phyloP scores from a whole-genome alignment of 2,888 invertebrate genomes.

The Erebia palarica region DNA sequence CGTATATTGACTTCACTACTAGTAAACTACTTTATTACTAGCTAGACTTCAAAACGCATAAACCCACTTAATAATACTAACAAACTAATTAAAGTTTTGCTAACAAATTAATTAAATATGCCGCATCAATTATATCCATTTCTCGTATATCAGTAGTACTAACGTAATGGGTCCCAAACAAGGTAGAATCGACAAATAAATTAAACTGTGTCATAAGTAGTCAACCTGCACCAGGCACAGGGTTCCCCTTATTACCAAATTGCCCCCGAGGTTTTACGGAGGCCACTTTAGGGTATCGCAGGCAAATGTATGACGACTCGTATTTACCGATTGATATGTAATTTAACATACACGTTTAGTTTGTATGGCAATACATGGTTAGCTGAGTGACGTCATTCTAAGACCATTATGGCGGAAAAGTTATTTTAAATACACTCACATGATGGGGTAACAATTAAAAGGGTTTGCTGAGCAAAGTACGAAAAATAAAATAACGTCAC shows the following conservation, averaged over 20 bases:
- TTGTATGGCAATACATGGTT: too few relatives aligned
- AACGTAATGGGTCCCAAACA: conserved; percentile 60
- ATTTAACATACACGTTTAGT: too few relatives aligned
- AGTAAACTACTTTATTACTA: too few relatives aligned
- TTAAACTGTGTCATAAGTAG: conserved; percentile 72
- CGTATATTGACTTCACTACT: too few relatives aligned
- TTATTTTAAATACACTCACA: too few relatives aligned
- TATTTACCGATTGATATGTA: not conserved
- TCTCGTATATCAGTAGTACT: conserved; percentile 38
- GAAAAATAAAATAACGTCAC: too few relatives aligned
- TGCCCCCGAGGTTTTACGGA: conserved; percentile 65
- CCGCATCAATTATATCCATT: conserved; percentile 41
- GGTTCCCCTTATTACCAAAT: conserved; percentile 70
- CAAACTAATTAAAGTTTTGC: too few relatives aligned
- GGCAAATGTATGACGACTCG: not conserved
- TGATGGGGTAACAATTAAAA: too few relatives aligned
- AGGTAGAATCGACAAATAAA: conserved; percentile 66
- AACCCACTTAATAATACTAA: not conserved
- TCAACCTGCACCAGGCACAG: conserved; percentile 66
- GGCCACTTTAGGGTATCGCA: conserved; percentile 51
- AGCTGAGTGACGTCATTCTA: too few relatives aligned
- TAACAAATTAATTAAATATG: conserved; percentile 23
- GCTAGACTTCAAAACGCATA: not conserved
- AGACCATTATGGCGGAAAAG: too few relatives aligned
- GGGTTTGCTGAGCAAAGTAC: too few relatives aligned